Conservation (phyloP, 2,888 invertebrate species). For the Ophioninae sp. region DNA sequence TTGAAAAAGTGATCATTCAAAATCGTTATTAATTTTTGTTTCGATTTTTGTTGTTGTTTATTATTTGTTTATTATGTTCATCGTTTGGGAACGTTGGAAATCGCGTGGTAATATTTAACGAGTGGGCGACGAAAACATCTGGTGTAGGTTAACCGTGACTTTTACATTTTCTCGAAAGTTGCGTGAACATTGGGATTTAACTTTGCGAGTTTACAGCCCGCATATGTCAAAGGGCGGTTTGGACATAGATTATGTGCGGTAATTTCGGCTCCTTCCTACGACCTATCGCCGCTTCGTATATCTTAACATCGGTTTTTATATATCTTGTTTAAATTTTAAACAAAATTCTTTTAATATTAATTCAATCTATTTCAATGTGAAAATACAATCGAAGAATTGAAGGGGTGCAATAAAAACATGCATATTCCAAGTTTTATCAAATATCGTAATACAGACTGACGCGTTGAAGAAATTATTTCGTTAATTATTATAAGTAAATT, state of each 20-base stretch:
- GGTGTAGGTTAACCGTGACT: neutral
- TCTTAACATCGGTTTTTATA: neutral
- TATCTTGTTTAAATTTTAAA: no score
- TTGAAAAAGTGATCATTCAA: neutral
- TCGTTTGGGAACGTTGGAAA: neutral
- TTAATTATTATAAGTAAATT: neutral
- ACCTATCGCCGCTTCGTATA: neutral
- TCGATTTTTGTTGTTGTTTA: neutral
- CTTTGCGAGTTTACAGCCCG: neutral
- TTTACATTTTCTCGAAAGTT: neutral
- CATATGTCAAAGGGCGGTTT: constrained; percentile 15
- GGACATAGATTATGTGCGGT: constrained; percentile 5
- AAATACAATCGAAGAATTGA: neutral
- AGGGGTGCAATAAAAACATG: neutral
- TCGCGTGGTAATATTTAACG: neutral
- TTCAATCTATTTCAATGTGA: neutral
- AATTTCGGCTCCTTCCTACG: neutral
- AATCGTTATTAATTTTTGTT: neutral
- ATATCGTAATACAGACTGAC: neutral
- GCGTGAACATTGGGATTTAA: neutral
- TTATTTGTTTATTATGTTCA: neutral
- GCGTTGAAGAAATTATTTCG: neutral
- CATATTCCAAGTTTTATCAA: neutral
- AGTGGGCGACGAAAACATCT: no score
- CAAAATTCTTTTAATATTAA: neutral